Percentiles rank a stretch among this genome's conserved stretches.
These are phyloP conservation scores for Parotocinclus haroldoi DNA, from an alignment of 2,797 vertebrate species.

Conservation along the genomic window DNA sequence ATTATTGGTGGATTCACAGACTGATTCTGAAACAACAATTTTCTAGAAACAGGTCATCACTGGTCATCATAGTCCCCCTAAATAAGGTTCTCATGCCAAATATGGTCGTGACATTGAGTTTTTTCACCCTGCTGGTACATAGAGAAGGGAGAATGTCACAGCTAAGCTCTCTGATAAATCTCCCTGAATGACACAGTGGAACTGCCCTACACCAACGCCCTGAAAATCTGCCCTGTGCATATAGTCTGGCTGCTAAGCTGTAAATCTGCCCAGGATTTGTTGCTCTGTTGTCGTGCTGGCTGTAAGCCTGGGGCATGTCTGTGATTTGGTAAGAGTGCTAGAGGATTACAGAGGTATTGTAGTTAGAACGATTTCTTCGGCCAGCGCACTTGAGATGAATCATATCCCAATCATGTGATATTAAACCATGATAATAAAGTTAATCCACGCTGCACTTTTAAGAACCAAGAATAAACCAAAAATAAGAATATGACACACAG, in stretches of 20 bases:
- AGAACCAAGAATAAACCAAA: no score
- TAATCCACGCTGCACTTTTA: no score
- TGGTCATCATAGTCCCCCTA: no score
- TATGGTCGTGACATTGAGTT: constrained; percentile 21
- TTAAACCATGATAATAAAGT: background rate
- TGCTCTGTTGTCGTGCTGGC: constrained; percentile 27
- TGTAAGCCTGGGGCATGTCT: constrained; percentile 34
- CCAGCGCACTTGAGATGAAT: background rate
- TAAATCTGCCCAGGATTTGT: constrained; percentile 34
- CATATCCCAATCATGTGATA: background rate
- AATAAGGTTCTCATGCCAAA: background rate
- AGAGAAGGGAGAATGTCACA: constrained; percentile 17
- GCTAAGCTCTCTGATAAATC: constrained; percentile 34
- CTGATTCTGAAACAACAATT: no score
- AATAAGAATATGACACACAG: no score
- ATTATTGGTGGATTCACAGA: no score
- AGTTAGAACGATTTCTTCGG: constrained; percentile 10
- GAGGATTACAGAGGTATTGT: constrained; percentile 10
- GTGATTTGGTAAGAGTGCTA: constrained; percentile 36
- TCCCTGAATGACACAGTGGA: constrained; percentile 40
- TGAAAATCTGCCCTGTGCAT: constrained; percentile 22
- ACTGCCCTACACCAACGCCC: constrained; percentile 33
- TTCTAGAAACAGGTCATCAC: no score
- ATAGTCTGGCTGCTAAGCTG: constrained; percentile 35
- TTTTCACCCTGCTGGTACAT: constrained; percentile 12